Evolutionary conservation across 2,888 invertebrate species (phyloP).

Genomic region (Baccha elongata): DNA sequence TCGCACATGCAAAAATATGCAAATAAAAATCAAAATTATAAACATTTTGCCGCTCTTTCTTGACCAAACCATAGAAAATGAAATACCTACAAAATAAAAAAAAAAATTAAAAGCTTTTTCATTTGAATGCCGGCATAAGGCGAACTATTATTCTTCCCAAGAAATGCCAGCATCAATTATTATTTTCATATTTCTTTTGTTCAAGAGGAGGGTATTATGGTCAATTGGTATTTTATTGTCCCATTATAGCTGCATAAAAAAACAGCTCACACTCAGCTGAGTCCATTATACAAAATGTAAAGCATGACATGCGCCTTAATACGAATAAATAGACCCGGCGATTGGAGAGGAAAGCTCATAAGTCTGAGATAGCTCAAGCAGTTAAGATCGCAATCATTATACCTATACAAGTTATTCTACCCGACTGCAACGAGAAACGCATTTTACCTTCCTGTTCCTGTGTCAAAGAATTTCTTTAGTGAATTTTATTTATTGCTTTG

Average conservation of each 20-base stretch:
- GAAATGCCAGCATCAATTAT: too few species aligned
- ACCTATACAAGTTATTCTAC: conserved; percentile 45
- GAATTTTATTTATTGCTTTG: conserved; percentile 8
- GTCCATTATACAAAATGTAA: conserved; percentile 26
- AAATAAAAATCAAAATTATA: conserved; percentile 1
- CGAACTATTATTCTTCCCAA: too few species aligned
- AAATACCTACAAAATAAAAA: too few species aligned
- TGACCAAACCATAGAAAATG: too few species aligned
- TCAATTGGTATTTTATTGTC: neutral
- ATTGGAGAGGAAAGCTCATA: conserved; percentile 74
- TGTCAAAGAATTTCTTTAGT: conserved; percentile 26
- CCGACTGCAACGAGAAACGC: conserved; percentile 13
- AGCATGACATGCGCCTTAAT: conserved; percentile 47
- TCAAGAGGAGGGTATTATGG: neutral
- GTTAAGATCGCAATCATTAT: conserved; percentile 38
- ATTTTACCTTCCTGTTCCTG: conserved; percentile 1
- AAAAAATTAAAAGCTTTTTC: neutral
- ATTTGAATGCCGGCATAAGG: too few species aligned
- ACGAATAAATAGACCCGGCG: conserved; percentile 74
- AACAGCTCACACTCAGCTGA: conserved; percentile 47
- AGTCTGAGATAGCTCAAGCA: conserved; percentile 75
- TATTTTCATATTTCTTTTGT: neutral
- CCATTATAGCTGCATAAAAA: conserved; percentile 6
- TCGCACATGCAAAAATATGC: neutral
- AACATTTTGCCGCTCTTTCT: neutral